Conservation (phyloP, 2,797 vertebrate species). For the Threskiornis aethiopicus region DNA sequence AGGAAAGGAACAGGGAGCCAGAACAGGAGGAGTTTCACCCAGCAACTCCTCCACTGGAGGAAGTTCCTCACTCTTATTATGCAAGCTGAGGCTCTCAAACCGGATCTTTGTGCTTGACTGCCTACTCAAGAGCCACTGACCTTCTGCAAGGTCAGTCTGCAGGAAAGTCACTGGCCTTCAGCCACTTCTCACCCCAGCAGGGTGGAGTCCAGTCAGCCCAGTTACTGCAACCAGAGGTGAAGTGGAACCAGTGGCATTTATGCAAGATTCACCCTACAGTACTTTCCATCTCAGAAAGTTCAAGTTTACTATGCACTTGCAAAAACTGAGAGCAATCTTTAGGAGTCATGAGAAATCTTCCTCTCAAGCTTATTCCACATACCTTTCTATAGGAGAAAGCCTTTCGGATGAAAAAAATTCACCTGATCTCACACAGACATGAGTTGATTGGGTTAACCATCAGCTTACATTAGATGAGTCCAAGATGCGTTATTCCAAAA, state of each 20-base stretch:
- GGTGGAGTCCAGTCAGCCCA: neutral
- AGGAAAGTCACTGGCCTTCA: neutral
- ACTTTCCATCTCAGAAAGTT: neutral
- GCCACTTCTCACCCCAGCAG: neutral
- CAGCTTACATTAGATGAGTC: neutral
- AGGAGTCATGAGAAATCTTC: neutral
- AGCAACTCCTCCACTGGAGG: neutral
- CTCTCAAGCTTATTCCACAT: neutral
- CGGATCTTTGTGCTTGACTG: rapidly evolving
- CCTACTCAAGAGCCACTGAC: neutral
- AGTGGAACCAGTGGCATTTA: neutral
- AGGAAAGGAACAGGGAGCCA: neutral
- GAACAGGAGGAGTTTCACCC: neutral
- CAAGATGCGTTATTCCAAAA: neutral
- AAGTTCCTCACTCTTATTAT: neutral
- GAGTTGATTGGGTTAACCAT: neutral
- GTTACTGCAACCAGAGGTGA: neutral
- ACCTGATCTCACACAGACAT: neutral
- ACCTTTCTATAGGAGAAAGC: neutral
- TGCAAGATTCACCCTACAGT: neutral
- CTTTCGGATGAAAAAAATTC: neutral
- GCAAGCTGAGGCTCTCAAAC: neutral
- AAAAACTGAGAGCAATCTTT: rapidly evolving
- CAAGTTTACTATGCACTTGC: rapidly evolving
- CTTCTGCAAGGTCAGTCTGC: neutral